A percentile compares a stretch with the other conserved stretches of the same genome.
Conservation (phyloP, 2,113 vertebrate species). For the Rostratula benghalensis region DNA sequence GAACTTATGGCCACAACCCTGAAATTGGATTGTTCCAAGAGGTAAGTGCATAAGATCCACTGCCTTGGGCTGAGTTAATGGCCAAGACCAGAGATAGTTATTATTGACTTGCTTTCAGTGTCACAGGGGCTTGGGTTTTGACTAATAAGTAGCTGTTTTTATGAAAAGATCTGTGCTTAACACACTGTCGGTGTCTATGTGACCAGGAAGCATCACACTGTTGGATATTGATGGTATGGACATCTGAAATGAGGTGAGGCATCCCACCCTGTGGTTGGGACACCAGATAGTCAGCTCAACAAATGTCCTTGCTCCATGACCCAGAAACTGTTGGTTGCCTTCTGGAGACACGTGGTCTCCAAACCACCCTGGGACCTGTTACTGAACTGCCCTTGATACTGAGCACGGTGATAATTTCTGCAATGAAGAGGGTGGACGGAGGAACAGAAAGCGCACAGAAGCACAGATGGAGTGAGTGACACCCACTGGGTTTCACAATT, state of each 20-base stretch:
- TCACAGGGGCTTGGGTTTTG: background rate
- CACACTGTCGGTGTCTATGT: background rate
- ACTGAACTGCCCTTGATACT: background rate
- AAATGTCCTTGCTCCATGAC: rapidly evolving
- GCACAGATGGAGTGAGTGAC: background rate
- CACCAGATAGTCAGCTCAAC: background rate
- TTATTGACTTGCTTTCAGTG: background rate
- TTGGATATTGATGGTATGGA: background rate
- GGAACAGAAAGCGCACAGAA: too few species aligned
- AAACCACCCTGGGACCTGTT: background rate
- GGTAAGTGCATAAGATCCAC: background rate
- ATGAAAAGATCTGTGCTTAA: background rate
- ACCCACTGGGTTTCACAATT: background rate
- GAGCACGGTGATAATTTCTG: background rate
- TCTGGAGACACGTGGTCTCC: background rate
- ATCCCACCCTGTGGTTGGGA: background rate
- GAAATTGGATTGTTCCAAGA: background rate
- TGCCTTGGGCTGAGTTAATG: background rate
- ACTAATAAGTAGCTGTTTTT: background rate
- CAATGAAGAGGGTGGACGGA: background rate
- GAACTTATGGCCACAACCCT: background rate
- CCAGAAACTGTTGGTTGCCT: background rate
- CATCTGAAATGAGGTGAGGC: background rate
- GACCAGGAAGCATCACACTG: background rate
- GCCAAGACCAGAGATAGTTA: background rate